A percentile compares a stretch with the other conserved stretches of the same genome.
Evolutionary conservation across 1,140 invertebrate genomes (phyloP).

Genomic region (Tyrophagus putrescentiae): DNA sequence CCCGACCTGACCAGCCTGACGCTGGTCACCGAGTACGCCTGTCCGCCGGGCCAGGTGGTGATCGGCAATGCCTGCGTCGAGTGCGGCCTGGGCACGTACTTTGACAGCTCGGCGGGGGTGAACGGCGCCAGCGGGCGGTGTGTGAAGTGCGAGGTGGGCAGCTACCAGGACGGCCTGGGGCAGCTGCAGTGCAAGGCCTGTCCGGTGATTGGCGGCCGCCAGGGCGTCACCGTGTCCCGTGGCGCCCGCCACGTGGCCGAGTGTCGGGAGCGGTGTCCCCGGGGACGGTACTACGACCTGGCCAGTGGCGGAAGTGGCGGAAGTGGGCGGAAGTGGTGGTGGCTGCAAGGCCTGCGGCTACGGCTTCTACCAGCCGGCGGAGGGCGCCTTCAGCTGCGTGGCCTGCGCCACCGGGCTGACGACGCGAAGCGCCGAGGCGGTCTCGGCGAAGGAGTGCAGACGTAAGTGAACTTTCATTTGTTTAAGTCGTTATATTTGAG

Average conservation of each 20-base stretch:
- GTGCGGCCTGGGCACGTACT: slow-evolving; percentile 81
- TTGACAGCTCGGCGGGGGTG: slow-evolving; percentile 52
- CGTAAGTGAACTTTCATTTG: slow-evolving; percentile 26
- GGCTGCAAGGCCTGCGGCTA: slow-evolving; percentile 79
- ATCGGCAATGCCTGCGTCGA: slow-evolving; percentile 61
- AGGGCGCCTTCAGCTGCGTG: slow-evolving; percentile 75
- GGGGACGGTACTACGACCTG: slow-evolving; percentile 79
- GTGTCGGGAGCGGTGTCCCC: slow-evolving; percentile 80
- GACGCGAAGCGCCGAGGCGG: slow-evolving; percentile 74
- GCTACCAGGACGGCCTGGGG: slow-evolving; percentile 83
- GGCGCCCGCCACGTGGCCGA: slow-evolving; percentile 71
- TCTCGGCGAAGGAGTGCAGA: slow-evolving; percentile 44
- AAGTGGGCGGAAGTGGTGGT: too few relatives aligned
- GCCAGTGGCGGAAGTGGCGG: too few relatives aligned
- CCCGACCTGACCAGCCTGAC: slow-evolving; percentile 74
- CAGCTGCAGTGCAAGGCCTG: slow-evolving; percentile 73
- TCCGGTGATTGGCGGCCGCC: slow-evolving; percentile 65
- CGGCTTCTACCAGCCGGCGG: slow-evolving; percentile 77
- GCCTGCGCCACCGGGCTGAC: slow-evolving; percentile 83
- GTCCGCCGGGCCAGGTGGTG: slow-evolving; percentile 76
- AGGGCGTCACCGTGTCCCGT: slow-evolving; percentile 64
- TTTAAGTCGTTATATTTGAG: neutral
- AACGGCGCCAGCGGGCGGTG: slow-evolving; percentile 56
- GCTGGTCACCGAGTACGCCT: slow-evolving; percentile 76
- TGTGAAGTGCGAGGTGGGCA: slow-evolving; percentile 65